A percentile compares a stretch with the other conserved stretches of the same genome.
phyloP scores from a whole-genome alignment of 1,140 invertebrate genomes.

The Papilio glaucus region DNA sequence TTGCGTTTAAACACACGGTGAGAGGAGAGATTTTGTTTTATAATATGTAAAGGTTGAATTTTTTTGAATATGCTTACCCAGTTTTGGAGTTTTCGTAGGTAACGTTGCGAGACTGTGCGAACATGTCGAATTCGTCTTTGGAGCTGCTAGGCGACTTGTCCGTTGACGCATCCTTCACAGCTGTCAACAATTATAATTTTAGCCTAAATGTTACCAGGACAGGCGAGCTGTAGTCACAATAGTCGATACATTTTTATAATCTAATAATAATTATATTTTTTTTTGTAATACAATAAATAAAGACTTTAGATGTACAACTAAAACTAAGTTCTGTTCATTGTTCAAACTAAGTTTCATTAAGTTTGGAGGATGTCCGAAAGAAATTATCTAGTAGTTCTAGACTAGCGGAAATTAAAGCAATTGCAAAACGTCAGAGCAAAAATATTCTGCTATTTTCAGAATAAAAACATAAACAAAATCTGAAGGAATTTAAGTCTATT shows the following conservation, averaged over 20 bases:
- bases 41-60: too few species aligned
- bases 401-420: conserved; percentile 86
- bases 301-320: too few species aligned
- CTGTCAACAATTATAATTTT: conserved; percentile 43
- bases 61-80: conserved; percentile 83
- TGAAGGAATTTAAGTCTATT: conserved; percentile 89
- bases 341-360: conserved; percentile 86
- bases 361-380: conserved; percentile 86
- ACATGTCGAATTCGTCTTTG: conserved; percentile 94
- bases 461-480: conserved; percentile 73
- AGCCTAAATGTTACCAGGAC: too few species aligned
- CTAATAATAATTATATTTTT: too few species aligned
- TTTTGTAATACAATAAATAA: too few species aligned
- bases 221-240: too few species aligned
- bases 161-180: conserved; percentile 54
- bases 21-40: too few species aligned
- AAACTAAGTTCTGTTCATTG: conserved; percentile 78
- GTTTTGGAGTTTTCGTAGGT: conserved; percentile 88
- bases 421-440: conserved; percentile 85
- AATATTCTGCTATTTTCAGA: conserved; percentile 82
- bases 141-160: conserved; percentile 68
- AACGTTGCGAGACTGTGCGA: conserved; percentile 93
- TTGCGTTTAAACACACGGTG: too few species aligned
- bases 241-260: too few species aligned
- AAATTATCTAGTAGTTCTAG: conserved; percentile 86